Evolutionary conservation across 1,140 invertebrate species (phyloP), one percentile per base, ranked within the genome.

Genomic region (Melitaea cinxia): DNA sequence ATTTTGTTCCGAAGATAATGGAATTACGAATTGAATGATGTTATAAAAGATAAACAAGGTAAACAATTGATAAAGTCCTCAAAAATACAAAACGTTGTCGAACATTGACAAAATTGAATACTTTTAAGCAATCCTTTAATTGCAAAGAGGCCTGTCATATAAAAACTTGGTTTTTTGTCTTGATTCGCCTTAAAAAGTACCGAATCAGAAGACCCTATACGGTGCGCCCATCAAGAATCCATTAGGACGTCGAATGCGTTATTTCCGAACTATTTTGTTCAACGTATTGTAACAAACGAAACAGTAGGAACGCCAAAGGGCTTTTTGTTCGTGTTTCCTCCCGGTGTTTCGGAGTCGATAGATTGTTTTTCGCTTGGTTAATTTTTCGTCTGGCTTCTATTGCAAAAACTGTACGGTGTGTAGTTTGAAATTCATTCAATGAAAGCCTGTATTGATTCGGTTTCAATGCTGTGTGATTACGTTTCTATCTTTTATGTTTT

Each of bases 191-290:
- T 15, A n/a, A 37, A 45, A 17, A 7, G 42, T 19, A 17, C 42
- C 5, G 42, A 23, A 14, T 47, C 19, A 47, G 17, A 47, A 23
- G 12, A 47, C 9, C 42, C 14, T 39, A 39, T 42, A 26, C 54
- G 45, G 35, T 37, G 21, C 17, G 64, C 49, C 58, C 58, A 61
- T 67, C 37, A 61, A 55, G 42, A 61, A 67, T 61, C 52, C 62
- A 65, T 73, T 74, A 57, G 72, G 37, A 72, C 68, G 58, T 67
- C 60, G 66, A 39, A 63, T 49, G 26, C 42, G 39, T 61, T 59
- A 49, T 61, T 67, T 42, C 64, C 49, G 39, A 55, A 67, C 65
- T 61, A 67, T 67, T 67, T 59, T 26, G 56, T 45, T 59, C 17
- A 30, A 23, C 65, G 65, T 58, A 67, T 60, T 60, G 65, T 60